Conservation (phyloP, 1,140 invertebrate genomes). For the Aradophagus sp. region DNA sequence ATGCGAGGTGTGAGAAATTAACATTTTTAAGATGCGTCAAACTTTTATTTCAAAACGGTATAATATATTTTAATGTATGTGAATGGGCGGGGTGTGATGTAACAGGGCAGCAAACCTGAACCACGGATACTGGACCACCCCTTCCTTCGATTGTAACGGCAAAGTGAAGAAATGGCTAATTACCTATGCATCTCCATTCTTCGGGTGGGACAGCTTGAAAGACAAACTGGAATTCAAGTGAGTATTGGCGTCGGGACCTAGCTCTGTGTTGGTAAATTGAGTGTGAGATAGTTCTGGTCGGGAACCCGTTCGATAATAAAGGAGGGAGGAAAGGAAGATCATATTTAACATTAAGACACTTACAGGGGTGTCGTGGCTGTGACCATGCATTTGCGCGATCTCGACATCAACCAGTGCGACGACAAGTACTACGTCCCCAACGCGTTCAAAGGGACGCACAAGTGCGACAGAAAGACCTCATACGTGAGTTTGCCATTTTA, state of each 20-base stretch:
- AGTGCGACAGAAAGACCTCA: slow-evolving; percentile 92
- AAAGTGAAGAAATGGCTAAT: slow-evolving; percentile 95
- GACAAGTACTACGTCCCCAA: slow-evolving; percentile 91
- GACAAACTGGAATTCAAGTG: slow-evolving; percentile 95
- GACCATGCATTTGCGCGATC: slow-evolving; percentile 89
- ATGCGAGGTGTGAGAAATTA: slow-evolving; percentile 59
- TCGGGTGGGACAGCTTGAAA: slow-evolving; percentile 95
- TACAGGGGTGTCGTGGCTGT: slow-evolving; percentile 95
- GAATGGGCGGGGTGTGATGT: slow-evolving; percentile 64
- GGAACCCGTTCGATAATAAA: slow-evolving; percentile 66
- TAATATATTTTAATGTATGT: slow-evolving; percentile 70
- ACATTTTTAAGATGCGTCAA: slow-evolving; percentile 57
- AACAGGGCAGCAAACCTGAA: slow-evolving; percentile 86
- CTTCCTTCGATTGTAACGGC: slow-evolving; percentile 95
- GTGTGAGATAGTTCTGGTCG: slow-evolving; percentile 69
- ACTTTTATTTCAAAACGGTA: slow-evolving; percentile 60
- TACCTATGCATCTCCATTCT: slow-evolving; percentile 96
- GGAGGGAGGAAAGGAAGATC: slow-evolving; percentile 65
- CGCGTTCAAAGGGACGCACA: slow-evolving; percentile 96
- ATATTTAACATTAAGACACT: slow-evolving; percentile 73
- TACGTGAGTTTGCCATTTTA: slow-evolving; percentile 84
- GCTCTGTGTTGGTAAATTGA: slow-evolving; percentile 62
- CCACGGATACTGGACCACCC: slow-evolving; percentile 94
- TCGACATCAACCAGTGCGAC: slow-evolving; percentile 97
- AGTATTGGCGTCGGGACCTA: slow-evolving; percentile 72